Conservation (phyloP, 2,888 invertebrate species). For the Acanthoscelides obtectus region DNA sequence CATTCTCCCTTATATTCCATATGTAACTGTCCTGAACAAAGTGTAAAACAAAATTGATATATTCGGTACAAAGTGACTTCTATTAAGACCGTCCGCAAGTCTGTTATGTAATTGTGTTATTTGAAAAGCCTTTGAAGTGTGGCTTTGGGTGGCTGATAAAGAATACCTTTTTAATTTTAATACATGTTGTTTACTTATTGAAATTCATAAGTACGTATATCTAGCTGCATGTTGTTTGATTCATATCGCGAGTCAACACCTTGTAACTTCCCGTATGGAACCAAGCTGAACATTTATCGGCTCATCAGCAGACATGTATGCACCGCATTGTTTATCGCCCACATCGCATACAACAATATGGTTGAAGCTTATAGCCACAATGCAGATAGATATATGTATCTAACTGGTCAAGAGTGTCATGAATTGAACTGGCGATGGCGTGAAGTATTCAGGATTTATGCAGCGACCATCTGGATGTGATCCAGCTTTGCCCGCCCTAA, state of each 20-base stretch:
- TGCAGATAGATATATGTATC: neutral
- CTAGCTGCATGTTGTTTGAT: neutral
- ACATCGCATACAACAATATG: neutral
- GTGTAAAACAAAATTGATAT: too few species aligned
- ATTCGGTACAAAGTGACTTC: too few species aligned
- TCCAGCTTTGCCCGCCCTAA: neutral
- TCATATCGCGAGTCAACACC: neutral
- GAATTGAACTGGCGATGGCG: constrained; percentile 41
- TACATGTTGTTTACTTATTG: too few species aligned
- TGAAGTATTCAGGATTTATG: constrained; percentile 38
- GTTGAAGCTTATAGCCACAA: neutral
- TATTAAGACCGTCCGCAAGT: too few species aligned
- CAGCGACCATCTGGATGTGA: neutral
- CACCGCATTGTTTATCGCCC: neutral
- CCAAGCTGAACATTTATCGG: neutral
- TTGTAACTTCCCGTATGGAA: neutral
- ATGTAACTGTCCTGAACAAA: too few species aligned
- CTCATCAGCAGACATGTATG: neutral
- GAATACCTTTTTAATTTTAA: too few species aligned
- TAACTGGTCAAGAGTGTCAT: constrained; percentile 23
- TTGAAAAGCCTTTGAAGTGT: too few species aligned
- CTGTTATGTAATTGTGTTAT: too few species aligned
- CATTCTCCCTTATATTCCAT: too few species aligned
- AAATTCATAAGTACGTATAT: too few species aligned
- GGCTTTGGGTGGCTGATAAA: too few species aligned